Evolutionary conservation across 2,113 vertebrate species (phyloP).

Genomic region (Conger conger): DNA sequence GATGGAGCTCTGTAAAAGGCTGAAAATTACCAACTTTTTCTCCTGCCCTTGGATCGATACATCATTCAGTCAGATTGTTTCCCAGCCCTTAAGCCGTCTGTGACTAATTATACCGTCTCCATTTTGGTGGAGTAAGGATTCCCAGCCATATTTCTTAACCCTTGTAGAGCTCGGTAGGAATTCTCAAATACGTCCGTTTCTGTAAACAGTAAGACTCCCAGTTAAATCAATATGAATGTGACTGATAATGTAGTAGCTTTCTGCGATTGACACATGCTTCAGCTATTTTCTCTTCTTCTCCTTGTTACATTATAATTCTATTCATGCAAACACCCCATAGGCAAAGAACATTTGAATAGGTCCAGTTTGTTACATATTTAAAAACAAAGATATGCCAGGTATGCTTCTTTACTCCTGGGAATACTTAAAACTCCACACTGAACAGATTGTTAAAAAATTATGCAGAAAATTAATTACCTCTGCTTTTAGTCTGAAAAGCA

Average conservation of each 20-base stretch:
- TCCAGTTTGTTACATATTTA: neutral
- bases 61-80: neutral
- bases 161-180: neutral
- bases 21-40: slow-evolving; percentile 20
- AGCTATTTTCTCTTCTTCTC: neutral
- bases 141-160: neutral
- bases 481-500: slow-evolving; percentile 4
- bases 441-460: neutral
- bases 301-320: neutral
- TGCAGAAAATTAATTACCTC: slow-evolving; percentile 1
- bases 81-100: neutral
- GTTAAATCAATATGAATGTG: neutral
- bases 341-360: slow-evolving; percentile 11
- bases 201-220: neutral
- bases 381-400: neutral
- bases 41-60: neutral
- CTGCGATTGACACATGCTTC: neutral
- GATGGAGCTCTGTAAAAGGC: neutral
- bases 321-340: neutral
- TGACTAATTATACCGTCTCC: neutral
- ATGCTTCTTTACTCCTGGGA: neutral
- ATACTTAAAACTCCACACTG: neutral
- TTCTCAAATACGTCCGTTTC: neutral
- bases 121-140: neutral
- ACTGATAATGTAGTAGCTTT: neutral